Base-by-base conservation (phyloP, 2,113 vertebrate species). In the Syrrhaptes paradoxus region DNA sequence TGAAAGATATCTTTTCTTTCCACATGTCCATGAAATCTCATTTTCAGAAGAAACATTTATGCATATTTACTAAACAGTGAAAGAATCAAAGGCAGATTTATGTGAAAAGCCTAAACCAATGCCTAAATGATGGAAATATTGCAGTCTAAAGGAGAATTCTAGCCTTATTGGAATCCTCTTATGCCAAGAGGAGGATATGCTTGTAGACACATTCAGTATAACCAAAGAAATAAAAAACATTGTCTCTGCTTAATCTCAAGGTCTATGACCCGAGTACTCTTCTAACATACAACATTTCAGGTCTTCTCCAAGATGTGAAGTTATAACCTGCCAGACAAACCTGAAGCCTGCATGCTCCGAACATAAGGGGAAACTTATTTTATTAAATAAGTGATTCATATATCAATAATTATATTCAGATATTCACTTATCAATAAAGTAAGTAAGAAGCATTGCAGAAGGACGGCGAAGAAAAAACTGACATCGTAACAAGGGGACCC, bases 251-350 rank as follows among this genome's bases (percentile, higher is more conserved):
- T 85, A 48, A 92, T 85, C 67, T 87, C 70, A 92, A 90, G 88
- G 94, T 97, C 94, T 90, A 15, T 17, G 52, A 62, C 49, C 52
- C 91, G 71, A 86, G 89, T 85, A 86, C 54, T 95, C 58, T 62
- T 90, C 80, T 95, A 68, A 65, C 82, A 85, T 7, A 21, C 13
- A 76, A 9, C 14, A 36, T 65, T 85, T 34, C 41, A 86, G 15
- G 41, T 94, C 62, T 95, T 89, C 63, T 97, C 88, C 85, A 85
- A 91, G 61, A 77, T 36, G 49, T 26, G 91, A 89, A 89, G 24
- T 59, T 75, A 66, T 25, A 38, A 31, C 55, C 57, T 96, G 72
- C 61, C 86, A 96, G 72, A n/a, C 81, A 92, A 91, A 95, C 77
- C 87, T 96, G 81, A 80, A 97, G 9, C 13, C 57, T 72, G 11